Base-by-base conservation (phyloP, 2,113 vertebrate genomes). In the Myotis davidii region DNA sequence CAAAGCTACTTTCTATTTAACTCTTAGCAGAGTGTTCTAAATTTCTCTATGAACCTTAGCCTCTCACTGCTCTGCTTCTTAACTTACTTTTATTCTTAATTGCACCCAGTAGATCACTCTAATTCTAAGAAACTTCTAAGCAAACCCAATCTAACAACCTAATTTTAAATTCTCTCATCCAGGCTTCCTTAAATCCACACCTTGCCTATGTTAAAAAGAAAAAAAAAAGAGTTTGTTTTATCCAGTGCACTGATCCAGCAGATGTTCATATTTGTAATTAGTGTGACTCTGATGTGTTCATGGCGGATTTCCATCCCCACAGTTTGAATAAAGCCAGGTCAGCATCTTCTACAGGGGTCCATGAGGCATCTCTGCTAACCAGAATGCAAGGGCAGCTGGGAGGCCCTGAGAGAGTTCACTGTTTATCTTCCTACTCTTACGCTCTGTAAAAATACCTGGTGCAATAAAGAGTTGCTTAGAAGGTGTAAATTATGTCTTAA, bases 81-180 rank as follows among this genome's bases (percentile, higher is more conserved):
- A 67, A 61, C 52, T 67, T 78, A 59, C 14, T 78, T 84, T 72
- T 78, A 61, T 64, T 94, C 94, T 91, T 79, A 81, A 84, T 48
- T 88, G 74, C 23, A 90, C 3, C 48, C 2, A 93, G 32, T 61
- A 73, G 64, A 56, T 83, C 12, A 59, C 8, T 77, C 64, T 16
- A 83, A 48, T 61, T 74, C 34, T 77, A 67, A 85, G 39, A 81
- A 61, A 17, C 12, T 72, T 79, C 65, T 74, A 65, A 92, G 39
- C 23, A 94, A 82, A 52, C 10, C 5, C 6, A 79, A 70, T 50
- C 20, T 94, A 95, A 85, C 65, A 89, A 50, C 2, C 5, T 17
- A 82, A 76, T 21, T 96, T 76, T 59, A 21, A 72, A 37, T 92
- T 82, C 1, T 88, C n/a, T 65, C 85, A 77, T 81, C 74, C 3